Evolutionary conservation across 2,113 vertebrate species (phyloP).

Genomic region (Pomatorhinus ruficollis): DNA sequence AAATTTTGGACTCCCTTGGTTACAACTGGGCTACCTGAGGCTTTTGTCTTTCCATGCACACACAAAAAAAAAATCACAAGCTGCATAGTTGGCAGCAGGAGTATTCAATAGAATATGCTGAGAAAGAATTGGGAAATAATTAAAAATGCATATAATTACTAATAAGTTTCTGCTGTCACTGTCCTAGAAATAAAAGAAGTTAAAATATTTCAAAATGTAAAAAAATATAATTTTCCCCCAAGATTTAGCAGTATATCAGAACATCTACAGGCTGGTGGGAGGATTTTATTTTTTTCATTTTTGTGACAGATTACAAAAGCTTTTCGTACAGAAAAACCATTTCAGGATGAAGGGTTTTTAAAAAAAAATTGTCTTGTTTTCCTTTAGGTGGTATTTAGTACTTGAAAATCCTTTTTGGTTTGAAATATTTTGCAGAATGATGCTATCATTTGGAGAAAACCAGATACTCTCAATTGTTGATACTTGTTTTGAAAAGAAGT

Average conservation of each 20-base stretch:
- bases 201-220: background rate
- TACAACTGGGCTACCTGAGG: background rate
- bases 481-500: background rate
- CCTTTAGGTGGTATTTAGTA: background rate
- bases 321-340: background rate
- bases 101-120: background rate
- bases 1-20: background rate
- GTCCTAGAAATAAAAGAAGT: background rate
- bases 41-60: background rate
- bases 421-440: background rate
- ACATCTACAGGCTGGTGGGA: background rate
- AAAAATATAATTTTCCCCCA: background rate
- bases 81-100: background rate
- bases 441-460: background rate
- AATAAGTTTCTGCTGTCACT: background rate
- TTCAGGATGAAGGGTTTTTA: background rate
- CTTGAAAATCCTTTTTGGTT: background rate
- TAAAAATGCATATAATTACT: background rate
- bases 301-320: background rate
- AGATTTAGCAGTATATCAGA: background rate
- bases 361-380: background rate
- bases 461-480: background rate
- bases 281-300: background rate
- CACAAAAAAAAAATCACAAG: background rate
- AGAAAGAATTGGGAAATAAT: background rate